Percentiles rank a stretch among this genome's conserved stretches.
Evolutionary conservation across 2,113 vertebrate genomes (phyloP).

Genomic region (Elachura formosa): DNA sequence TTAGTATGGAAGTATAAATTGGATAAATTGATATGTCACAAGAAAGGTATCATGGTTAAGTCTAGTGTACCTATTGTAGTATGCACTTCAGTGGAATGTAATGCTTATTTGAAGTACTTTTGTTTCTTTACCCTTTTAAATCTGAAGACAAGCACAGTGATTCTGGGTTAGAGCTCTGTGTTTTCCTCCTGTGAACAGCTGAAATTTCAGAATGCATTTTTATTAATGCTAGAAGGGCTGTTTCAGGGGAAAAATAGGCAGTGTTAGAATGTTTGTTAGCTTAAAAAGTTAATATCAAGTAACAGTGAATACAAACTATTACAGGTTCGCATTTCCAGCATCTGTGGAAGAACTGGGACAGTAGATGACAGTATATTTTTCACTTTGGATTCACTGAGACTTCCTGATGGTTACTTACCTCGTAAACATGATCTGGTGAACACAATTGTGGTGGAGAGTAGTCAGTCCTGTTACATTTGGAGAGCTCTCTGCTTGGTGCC

Average conservation of each 20-base stretch:
- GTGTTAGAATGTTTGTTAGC: background rate
- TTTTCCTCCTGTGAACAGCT: background rate
- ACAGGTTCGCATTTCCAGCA: slow-evolving; percentile 80
- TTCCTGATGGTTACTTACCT: slow-evolving; percentile 81
- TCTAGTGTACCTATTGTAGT: background rate
- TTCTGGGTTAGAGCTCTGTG: background rate
- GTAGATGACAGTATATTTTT: slow-evolving; percentile 87
- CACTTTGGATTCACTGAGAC: slow-evolving; percentile 81
- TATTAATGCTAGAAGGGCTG: background rate
- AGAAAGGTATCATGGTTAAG: background rate
- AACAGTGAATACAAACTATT: background rate
- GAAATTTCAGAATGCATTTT: background rate
- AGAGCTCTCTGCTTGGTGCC: slow-evolving; percentile 89
- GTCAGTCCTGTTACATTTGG: slow-evolving; percentile 87
- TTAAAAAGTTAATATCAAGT: background rate
- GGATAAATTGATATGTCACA: background rate
- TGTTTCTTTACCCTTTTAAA: background rate
- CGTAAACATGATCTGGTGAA: slow-evolving; percentile 77
- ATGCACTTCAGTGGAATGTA: background rate
- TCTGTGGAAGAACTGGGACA: slow-evolving; percentile 79
- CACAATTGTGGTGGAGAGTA: slow-evolving; percentile 88
- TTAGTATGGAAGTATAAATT: background rate
- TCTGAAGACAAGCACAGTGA: background rate
- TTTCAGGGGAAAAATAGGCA: background rate
- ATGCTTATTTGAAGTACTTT: background rate